A percentile compares a stretch with the other conserved stretches of the same genome.
phyloP scores from a whole-genome alignment of 2,113 vertebrate species.

The Pituophis catenifer region DNA sequence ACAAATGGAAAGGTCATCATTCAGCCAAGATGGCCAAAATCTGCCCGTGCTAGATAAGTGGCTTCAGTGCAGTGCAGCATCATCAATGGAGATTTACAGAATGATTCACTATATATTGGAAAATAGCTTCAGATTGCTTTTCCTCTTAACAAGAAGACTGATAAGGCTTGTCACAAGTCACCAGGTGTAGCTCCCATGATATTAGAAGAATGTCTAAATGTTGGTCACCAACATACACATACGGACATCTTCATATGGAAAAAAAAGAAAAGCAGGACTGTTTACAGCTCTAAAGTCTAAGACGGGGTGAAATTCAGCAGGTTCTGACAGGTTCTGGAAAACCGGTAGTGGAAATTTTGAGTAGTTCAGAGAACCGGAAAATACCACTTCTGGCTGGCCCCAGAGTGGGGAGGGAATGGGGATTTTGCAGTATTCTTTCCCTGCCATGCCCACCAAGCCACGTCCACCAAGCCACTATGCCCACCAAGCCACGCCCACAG shows the following conservation, averaged over 20 bases:
- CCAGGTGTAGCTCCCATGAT: constrained; percentile 47
- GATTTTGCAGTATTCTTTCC: too few relatives aligned
- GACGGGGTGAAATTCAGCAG: too few relatives aligned
- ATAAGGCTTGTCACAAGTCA: constrained; percentile 55
- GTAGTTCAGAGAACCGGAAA: too few relatives aligned
- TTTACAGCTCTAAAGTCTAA: constrained; percentile 21
- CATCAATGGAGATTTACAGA: constrained; percentile 60
- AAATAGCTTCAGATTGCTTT: constrained; percentile 63
- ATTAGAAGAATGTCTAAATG: constrained; percentile 38
- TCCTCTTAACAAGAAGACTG: constrained; percentile 50
- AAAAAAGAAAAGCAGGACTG: background rate
- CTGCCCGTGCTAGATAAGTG: constrained; percentile 63
- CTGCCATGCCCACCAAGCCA: too few relatives aligned
- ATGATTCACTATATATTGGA: constrained; percentile 62
- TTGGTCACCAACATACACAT: background rate
- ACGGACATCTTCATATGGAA: background rate
- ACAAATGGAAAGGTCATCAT: constrained; percentile 54
- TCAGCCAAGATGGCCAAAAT: constrained; percentile 32
- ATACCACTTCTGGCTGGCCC: too few relatives aligned
- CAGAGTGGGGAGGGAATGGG: too few relatives aligned
- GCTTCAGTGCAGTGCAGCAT: constrained; percentile 50
- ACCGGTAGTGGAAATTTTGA: too few relatives aligned
- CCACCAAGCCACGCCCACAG: too few relatives aligned
- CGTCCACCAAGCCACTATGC: too few relatives aligned
- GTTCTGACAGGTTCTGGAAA: too few relatives aligned